Percentiles rank a stretch among this genome's conserved stretches.
phyloP scores from a whole-genome alignment of 1,140 invertebrate genomes.

The Brachionus sp. region DNA sequence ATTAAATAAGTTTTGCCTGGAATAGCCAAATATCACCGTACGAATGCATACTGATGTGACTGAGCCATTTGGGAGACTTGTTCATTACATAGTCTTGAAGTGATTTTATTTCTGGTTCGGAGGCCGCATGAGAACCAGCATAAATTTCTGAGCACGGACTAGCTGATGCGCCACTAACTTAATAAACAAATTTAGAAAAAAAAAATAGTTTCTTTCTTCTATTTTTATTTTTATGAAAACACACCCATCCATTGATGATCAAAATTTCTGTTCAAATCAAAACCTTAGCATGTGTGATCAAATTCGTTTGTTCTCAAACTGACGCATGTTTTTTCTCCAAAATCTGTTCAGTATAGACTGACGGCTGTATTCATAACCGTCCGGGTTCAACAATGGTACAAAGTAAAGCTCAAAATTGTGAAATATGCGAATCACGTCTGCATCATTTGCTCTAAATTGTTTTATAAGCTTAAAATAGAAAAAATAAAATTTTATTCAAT shows the following conservation, averaged over 20 bases:
- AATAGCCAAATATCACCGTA: constrained; percentile 38
- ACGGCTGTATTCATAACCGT: constrained; percentile 40
- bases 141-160: constrained; percentile 46
- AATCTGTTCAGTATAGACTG: constrained; percentile 1
- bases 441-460: not conserved
- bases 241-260: constrained; percentile 40
- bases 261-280: constrained; percentile 46
- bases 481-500: not conserved
- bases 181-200: not conserved
- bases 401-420: constrained; percentile 26
- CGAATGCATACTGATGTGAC: constrained; percentile 42
- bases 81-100: constrained; percentile 17
- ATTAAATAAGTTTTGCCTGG: too few relatives aligned
- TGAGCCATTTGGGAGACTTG: not conserved
- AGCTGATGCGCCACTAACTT: constrained; percentile 29
- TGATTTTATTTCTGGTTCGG: constrained; percentile 23
- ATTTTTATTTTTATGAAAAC: not conserved
- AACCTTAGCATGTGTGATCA: constrained; percentile 35
- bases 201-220: not conserved
- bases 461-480: not conserved
- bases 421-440: not conserved
- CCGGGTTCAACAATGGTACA: constrained; percentile 38
- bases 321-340: constrained; percentile 46
- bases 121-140: not conserved
- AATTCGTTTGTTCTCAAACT: not conserved